A percentile compares a stretch with the other conserved stretches of the same genome.
Evolutionary conservation across 2,797 vertebrate genomes (phyloP).

Genomic region (Anisognathus igniventris): DNA sequence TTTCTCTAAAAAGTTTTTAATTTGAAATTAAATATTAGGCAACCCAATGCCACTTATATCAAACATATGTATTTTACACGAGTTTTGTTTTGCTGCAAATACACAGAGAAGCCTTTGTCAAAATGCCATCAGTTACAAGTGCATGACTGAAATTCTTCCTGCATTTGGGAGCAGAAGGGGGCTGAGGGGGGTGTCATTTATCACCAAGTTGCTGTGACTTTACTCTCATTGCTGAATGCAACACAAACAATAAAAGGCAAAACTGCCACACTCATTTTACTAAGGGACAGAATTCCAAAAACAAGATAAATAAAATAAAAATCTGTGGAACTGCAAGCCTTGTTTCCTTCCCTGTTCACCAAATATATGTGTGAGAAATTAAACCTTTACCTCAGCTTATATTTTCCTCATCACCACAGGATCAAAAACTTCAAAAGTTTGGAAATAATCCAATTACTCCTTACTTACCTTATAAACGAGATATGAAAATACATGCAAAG

Average conservation of each 20-base stretch:
- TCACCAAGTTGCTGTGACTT: not conserved
- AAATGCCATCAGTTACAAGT: not conserved
- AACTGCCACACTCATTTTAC: not conserved
- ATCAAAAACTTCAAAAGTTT: not conserved
- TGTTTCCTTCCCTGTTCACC: not conserved
- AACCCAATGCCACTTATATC: not conserved
- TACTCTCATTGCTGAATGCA: not conserved
- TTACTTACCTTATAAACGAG: not conserved
- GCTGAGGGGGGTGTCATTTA: not conserved
- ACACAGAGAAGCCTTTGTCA: not conserved
- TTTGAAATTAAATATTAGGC: not conserved
- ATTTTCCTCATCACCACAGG: not conserved
- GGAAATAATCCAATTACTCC: not conserved
- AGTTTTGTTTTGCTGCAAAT: not conserved
- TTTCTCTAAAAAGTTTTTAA: not conserved
- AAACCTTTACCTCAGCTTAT: not conserved
- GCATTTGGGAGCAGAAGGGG: not conserved
- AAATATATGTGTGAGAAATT: not conserved
- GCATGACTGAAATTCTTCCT: not conserved
- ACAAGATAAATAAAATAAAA: not conserved
- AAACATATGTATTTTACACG: not conserved
- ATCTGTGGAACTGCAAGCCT: not conserved
- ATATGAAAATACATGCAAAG: not conserved
- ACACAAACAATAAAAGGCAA: not conserved
- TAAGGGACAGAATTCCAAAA: not conserved